Conservation (phyloP, 1,140 invertebrate genomes). For the Panonychus citri region DNA sequence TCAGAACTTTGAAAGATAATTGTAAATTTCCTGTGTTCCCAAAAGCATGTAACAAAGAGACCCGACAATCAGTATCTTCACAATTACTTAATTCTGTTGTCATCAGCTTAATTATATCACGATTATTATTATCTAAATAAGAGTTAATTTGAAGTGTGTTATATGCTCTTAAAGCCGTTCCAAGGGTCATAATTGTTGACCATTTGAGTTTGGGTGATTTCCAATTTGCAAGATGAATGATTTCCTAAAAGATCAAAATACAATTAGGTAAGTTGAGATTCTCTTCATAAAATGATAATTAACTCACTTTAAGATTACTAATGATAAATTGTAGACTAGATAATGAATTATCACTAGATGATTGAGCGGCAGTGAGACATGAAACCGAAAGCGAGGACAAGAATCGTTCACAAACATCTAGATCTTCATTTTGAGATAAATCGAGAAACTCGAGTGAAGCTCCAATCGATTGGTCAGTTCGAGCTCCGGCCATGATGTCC, state of each 20-base stretch:
- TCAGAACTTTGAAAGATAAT: neutral
- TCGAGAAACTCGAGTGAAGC: conserved; percentile 8
- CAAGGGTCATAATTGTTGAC: conserved; percentile 5
- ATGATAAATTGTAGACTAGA: conserved; percentile 3
- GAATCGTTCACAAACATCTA: conserved; percentile 9
- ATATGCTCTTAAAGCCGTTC: conserved; percentile 1
- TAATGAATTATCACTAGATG: neutral
- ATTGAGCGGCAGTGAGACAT: conserved; percentile 1
- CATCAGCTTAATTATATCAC: conserved; percentile 3
- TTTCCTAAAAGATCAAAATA: neutral
- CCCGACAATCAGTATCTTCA: conserved; percentile 9
- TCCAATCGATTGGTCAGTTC: conserved; percentile 5
- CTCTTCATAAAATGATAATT: neutral
- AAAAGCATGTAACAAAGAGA: conserved; percentile 6
- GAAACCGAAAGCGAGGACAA: conserved; percentile 1
- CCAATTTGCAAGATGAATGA: conserved; percentile 6
- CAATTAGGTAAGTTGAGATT: neutral
- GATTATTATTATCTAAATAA: neutral
- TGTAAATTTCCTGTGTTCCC: conserved; percentile 8
- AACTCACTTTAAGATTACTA: neutral
- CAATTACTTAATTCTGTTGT: conserved; percentile 4
- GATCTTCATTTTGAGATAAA: conserved; percentile 5
- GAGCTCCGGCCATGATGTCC: conserved; percentile 6
- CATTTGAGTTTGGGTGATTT: conserved; percentile 5
- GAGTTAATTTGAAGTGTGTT: neutral